Conservation (phyloP, 2,797 vertebrate species). For the Steatocranus sp. region DNA sequence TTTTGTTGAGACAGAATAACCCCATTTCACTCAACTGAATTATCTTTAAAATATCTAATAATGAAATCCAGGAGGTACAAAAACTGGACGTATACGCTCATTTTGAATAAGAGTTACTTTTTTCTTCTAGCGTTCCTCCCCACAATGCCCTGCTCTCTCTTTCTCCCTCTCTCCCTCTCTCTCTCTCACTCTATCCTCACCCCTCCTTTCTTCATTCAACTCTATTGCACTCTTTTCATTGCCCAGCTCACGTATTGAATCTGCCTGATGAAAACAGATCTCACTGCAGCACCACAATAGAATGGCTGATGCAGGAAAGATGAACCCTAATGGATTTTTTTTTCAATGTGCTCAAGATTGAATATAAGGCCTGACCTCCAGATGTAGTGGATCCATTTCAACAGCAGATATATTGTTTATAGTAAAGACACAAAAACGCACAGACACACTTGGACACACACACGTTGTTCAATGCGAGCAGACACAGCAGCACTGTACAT, state of each 20-base stretch:
- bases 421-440: conserved; percentile 61
- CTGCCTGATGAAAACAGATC: conserved; percentile 85
- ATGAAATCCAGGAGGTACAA: conserved; percentile 58
- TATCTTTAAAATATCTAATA: conserved; percentile 69
- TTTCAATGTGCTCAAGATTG: conserved; percentile 77
- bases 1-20: conserved; percentile 51
- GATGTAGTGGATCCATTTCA: conserved; percentile 81
- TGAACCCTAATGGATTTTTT: conserved; percentile 85
- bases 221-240: conserved; percentile 74
- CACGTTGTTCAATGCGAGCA: conserved; percentile 10
- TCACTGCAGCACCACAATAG: conserved; percentile 81
- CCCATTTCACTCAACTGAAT: conserved; percentile 61
- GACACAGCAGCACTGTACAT: background rate
- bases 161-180: conserved; percentile 5
- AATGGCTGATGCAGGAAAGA: conserved; percentile 81
- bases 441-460: conserved; percentile 39
- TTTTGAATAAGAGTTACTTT: conserved; percentile 65
- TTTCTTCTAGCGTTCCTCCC: conserved; percentile 38
- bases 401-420: conserved; percentile 73
- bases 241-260: conserved; percentile 78
- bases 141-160: conserved; percentile 6
- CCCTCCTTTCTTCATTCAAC: conserved; percentile 64
- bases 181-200: conserved; percentile 12
- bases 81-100: conserved; percentile 57
- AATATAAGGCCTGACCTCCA: conserved; percentile 83